Conservation (phyloP, 30 jellyfish, hydroid and myxozoan species). For the Cassiopea xamachana region DNA sequence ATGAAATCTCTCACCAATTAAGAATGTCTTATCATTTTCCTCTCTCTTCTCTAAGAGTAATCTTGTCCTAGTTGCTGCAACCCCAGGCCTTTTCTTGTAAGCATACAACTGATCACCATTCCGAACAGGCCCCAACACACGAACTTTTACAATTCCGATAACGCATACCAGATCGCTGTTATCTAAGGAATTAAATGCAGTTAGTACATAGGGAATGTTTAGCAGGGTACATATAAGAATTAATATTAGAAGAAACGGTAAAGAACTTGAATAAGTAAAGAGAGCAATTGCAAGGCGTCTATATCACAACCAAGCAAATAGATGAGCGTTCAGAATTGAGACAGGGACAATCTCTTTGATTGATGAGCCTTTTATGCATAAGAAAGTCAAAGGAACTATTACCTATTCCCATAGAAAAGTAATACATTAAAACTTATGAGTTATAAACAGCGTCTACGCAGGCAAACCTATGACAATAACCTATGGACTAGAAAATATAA, state of each 20-base stretch:
- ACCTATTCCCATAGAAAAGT: too few species aligned
- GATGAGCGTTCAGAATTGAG: neutral
- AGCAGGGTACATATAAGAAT: neutral
- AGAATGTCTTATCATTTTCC: constrained; percentile 28
- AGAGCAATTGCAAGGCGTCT: neutral
- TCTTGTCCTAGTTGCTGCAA: constrained; percentile 50
- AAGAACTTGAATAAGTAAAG: too few species aligned
- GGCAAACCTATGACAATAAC: too few species aligned
- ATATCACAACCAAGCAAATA: neutral
- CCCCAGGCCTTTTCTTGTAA: constrained; percentile 56
- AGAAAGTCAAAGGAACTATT: too few species aligned
- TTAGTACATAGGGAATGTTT: too few species aligned
- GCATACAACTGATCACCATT: constrained; percentile 79
- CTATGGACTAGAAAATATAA: too few species aligned
- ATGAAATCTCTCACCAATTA: constrained; percentile 37
- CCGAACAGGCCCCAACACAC: constrained; percentile 58
- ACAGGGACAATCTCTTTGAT: too few species aligned
- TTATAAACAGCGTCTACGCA: too few species aligned
- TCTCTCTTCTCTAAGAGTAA: neutral
- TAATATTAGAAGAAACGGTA: too few species aligned
- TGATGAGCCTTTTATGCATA: too few species aligned
- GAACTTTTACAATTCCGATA: constrained; percentile 69
- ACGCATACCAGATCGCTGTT: constrained; percentile 68
- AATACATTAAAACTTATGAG: too few species aligned
- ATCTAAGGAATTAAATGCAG: constrained; percentile 11